These are phyloP conservation scores for Ophonus ardosiacus DNA, from an alignment of 2,888 invertebrate genomes.

Conservation along the genomic window DNA sequence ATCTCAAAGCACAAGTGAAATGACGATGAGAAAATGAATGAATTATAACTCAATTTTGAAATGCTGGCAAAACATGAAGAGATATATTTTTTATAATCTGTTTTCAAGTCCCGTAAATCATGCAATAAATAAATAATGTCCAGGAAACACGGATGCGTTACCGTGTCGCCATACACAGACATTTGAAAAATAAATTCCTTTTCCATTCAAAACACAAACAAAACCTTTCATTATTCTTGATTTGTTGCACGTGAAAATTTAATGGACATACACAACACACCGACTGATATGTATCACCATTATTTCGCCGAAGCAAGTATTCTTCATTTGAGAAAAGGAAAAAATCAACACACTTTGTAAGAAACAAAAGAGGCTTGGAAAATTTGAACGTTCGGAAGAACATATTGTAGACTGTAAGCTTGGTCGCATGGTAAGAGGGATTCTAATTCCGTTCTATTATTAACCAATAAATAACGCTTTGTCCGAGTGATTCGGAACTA, in stretches of 20 bases:
- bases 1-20: not conserved
- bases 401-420: too few relatives aligned
- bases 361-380: too few relatives aligned
- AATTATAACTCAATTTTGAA: not conserved
- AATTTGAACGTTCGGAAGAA: too few relatives aligned
- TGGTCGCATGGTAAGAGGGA: too few relatives aligned
- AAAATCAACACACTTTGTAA: too few relatives aligned
- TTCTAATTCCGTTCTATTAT: too few relatives aligned
- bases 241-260: constrained; percentile 36
- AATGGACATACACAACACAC: not conserved
- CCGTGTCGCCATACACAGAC: not conserved
- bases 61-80: not conserved
- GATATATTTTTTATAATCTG: constrained; percentile 31
- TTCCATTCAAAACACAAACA: constrained; percentile 33
- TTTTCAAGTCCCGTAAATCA: constrained; percentile 7
- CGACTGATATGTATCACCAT: constrained; percentile 6
- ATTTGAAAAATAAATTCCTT: constrained; percentile 20
- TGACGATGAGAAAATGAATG: not conserved
- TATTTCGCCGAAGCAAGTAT: not conserved
- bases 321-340: not conserved
- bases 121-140: constrained; percentile 21
- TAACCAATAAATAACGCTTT: too few relatives aligned
- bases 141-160: constrained; percentile 24
- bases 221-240: constrained; percentile 43
- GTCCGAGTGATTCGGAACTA: too few relatives aligned